Conservation (phyloP, 2,888 invertebrate species). For the Agonum fuliginosum region DNA sequence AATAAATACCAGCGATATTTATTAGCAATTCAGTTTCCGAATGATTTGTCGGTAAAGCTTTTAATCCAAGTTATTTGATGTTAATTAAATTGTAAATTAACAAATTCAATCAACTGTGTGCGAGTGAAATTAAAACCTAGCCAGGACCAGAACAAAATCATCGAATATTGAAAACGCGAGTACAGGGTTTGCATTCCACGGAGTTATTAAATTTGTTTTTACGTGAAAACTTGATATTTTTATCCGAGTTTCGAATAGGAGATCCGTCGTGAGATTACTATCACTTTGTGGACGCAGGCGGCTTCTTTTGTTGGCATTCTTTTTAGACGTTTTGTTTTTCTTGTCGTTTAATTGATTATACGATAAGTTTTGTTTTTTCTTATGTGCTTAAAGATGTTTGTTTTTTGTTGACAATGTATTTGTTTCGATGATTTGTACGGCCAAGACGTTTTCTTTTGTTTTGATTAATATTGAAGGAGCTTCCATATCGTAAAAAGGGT, state of each 20-base stretch:
- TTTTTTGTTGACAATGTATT: too few species aligned
- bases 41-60: conserved; percentile 46
- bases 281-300: too few species aligned
- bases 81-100: conserved; percentile 57
- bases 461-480: too few species aligned
- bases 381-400: not conserved
- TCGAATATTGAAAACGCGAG: conserved; percentile 32
- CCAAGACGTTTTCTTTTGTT: too few species aligned
- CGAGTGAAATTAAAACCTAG: conserved; percentile 37
- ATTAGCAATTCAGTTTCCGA: conserved; percentile 41
- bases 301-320: too few species aligned
- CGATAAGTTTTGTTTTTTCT: conserved; percentile 48
- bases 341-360: conserved; percentile 51
- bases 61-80: conserved; percentile 51
- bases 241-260: too few species aligned
- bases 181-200: too few species aligned
- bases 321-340: conserved; percentile 23
- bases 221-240: too few species aligned
- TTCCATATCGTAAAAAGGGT: too few species aligned
- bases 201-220: too few species aligned
- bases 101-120: conserved; percentile 50
- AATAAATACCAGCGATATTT: conserved; percentile 32
- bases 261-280: too few species aligned
- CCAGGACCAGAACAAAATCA: conserved; percentile 17
- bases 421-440: too few species aligned